Evolutionary conservation across 2,888 invertebrate genomes (phyloP).

Genomic region (Lithosia quadra): DNA sequence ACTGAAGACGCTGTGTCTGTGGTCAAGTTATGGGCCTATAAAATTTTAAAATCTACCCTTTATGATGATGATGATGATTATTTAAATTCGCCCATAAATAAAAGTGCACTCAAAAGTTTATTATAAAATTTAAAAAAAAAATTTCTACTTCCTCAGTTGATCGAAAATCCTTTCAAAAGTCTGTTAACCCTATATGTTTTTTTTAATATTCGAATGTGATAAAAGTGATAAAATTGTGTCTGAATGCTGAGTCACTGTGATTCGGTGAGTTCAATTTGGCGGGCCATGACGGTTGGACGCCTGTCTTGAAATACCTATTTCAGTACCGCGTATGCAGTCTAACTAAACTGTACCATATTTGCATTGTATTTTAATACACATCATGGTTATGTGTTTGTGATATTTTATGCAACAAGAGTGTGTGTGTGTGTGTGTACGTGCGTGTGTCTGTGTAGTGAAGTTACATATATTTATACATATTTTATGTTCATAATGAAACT

Average conservation of each 20-base stretch:
- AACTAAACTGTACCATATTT: constrained; percentile 8
- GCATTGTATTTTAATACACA: background rate
- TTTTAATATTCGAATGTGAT: constrained; percentile 19
- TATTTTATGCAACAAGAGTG: background rate
- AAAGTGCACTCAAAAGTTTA: no score
- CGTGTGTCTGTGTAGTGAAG: constrained; percentile 4
- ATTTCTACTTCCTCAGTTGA: background rate
- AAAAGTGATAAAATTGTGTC: background rate
- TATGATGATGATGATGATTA: no score
- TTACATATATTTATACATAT: background rate
- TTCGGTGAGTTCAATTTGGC: constrained; percentile 24
- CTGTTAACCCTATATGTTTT: background rate
- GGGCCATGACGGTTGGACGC: background rate
- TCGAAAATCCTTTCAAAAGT: background rate
- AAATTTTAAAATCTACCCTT: no score
- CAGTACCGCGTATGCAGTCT: constrained; percentile 17
- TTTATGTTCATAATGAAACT: constrained; percentile 15
- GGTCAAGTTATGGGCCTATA: no score
- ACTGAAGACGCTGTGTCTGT: no score
- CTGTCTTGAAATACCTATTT: constrained; percentile 10
- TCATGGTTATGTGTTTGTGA: constrained; percentile 6
- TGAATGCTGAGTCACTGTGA: constrained; percentile 60
- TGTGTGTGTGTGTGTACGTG: background rate
- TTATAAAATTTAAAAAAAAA: no score
- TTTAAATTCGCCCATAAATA: no score